Evolutionary conservation across 2,888 invertebrate genomes (phyloP), one percentile per base, ranked within the genome.

Genomic region (Meloe dianella): DNA sequence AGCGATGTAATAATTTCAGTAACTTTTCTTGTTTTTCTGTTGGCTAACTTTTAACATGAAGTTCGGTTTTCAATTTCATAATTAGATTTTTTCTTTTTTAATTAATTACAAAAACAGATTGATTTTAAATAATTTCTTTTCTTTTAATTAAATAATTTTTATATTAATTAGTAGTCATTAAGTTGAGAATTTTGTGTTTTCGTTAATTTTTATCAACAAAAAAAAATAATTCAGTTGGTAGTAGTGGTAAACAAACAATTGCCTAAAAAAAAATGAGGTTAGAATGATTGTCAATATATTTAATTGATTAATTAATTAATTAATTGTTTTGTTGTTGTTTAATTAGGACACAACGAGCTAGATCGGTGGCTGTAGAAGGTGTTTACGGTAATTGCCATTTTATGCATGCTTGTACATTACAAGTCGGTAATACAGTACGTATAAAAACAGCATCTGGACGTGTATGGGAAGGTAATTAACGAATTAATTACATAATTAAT

Each of bases 341-440:
- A 61, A 38, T 63, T 66, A 91, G 91, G 85, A 88, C 90, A 76
- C 90, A 90, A 73, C 89, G 93, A 80, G 88, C 89, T 75, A 89
- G 92, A 78, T 84, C 86, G 56, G 87, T 92, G 73, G 87, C 89
- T 72, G 89, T 92, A 20, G 95, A 96, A 81, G 96, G 96, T 71
- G 92, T 96, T 64, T 96, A 96, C 84, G 92, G 90, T 80, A 96
- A 96, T 87, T 90, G 92, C 73, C 91, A 92, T 84, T 95, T 95
- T 84, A 94, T 95, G 92, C 93, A 95, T 86, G 92, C 94, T 57
- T 91, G 93, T 69, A 92, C 94, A 63, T 89, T 92, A 73, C 91
- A 95, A 81, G 92, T 96, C 71, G 96, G 95, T 70, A 93, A 92
- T 82, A 87, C 88, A 72, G 93, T 94, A 67, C 91, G 93, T 84